These are phyloP conservation scores for Eupsilia transversa DNA, from an alignment of 2,888 invertebrate species.

Conservation along the genomic window DNA sequence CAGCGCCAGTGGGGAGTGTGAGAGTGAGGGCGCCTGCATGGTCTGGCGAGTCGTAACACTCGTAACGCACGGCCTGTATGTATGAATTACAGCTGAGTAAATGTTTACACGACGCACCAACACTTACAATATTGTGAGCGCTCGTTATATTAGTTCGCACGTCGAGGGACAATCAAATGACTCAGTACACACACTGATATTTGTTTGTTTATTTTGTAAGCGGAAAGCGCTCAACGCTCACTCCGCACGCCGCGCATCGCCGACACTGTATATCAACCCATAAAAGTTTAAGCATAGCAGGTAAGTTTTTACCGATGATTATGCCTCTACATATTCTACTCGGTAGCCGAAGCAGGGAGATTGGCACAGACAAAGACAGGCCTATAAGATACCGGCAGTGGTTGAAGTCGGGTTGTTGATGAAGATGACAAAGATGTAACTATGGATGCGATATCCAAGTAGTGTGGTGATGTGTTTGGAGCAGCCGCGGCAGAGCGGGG, in stretches of 20 bases:
- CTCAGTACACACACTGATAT: constrained; percentile 9
- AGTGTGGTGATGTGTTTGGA: background rate
- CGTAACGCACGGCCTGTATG: background rate
- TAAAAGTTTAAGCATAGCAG: background rate
- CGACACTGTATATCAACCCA: background rate
- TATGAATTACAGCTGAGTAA: constrained; percentile 6
- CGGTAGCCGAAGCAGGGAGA: too few relatives aligned
- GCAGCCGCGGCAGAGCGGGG: background rate
- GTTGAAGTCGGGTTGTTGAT: background rate
- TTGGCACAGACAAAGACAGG: too few relatives aligned
- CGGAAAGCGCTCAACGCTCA: background rate
- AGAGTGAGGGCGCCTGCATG: background rate
- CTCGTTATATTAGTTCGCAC: background rate
- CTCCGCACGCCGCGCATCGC: background rate
- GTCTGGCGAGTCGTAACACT: background rate
- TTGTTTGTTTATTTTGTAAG: constrained; percentile 4
- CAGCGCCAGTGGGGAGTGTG: too few relatives aligned
- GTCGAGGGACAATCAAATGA: constrained; percentile 4
- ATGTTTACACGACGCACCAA: constrained; percentile 2
- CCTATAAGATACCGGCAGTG: background rate
- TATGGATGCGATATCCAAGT: background rate
- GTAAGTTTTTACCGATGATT: too few relatives aligned
- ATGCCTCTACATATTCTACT: too few relatives aligned
- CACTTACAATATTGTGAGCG: background rate
- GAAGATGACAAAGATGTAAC: background rate